phyloP scores from a whole-genome alignment of 2,113 vertebrate species.

The Charina bottae region DNA sequence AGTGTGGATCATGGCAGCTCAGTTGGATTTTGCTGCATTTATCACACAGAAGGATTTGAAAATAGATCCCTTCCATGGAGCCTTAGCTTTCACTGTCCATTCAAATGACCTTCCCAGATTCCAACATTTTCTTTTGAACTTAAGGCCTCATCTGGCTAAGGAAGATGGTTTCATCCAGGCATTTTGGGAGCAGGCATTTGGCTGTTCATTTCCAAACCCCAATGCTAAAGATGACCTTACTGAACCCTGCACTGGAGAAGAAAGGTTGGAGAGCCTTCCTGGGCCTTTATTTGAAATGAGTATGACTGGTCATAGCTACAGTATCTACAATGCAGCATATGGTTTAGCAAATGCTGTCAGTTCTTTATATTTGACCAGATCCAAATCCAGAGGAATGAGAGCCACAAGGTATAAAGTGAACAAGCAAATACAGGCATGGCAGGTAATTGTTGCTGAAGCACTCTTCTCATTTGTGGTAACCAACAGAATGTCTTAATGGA shows the following conservation, averaged over 20 bases:
- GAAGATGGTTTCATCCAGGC: not conserved
- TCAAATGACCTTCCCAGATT: not conserved
- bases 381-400: not conserved
- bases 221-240: not conserved
- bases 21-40: not conserved
- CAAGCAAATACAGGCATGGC: not conserved
- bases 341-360: not conserved
- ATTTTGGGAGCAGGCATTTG: constrained; percentile 19
- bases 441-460: not conserved
- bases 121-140: not conserved
- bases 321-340: constrained; percentile 15
- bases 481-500: not conserved
- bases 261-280: not conserved
- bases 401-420: not conserved
- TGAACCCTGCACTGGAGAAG: not conserved
- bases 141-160: not conserved
- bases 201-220: not conserved
- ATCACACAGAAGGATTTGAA: not conserved
- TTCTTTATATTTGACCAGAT: not conserved
- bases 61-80: not conserved
- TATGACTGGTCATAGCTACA: constrained; percentile 12
- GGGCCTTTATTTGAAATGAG: constrained; percentile 14
- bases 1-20: not conserved
- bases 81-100: not conserved
- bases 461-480: not conserved